phyloP scores from a whole-genome alignment of 30 jellyfish, hydroid and myxozoan species.

The Cassiopea andromeda region DNA sequence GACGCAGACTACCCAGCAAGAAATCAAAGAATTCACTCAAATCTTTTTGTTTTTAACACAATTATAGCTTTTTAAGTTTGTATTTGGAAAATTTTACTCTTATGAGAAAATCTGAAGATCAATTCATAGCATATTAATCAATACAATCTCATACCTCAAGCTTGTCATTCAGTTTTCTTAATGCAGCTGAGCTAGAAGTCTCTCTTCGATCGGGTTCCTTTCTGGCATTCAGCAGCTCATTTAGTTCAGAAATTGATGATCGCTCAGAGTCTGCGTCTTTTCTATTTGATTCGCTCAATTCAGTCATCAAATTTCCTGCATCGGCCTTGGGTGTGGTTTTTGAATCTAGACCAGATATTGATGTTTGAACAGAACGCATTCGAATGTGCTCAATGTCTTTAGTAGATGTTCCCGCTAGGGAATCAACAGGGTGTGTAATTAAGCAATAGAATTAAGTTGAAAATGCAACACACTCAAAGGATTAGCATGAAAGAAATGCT shows the following conservation, averaged over 20 bases:
- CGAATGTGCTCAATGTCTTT: not conserved
- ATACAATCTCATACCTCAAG: slow-evolving; percentile 28
- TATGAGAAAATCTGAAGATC: too few species aligned
- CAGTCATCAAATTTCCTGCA: not conserved
- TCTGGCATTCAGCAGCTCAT: slow-evolving; percentile 35
- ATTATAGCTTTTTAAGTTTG: not conserved
- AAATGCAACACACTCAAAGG: too few species aligned
- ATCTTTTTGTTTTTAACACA: slow-evolving; percentile 7
- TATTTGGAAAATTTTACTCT: too few species aligned
- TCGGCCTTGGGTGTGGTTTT: not conserved
- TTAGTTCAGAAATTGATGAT: slow-evolving; percentile 49
- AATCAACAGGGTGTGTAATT: not conserved
- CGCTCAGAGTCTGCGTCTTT: slow-evolving; percentile 11
- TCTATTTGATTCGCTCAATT: not conserved
- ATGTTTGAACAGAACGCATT: slow-evolving; percentile 67
- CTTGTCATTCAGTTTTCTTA: slow-evolving; percentile 28
- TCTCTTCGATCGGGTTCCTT: not conserved
- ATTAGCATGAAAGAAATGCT: too few species aligned
- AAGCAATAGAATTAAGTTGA: too few species aligned
- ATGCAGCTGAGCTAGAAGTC: slow-evolving; percentile 27
- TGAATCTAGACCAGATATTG: slow-evolving; percentile 45
- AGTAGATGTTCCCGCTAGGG: not conserved
- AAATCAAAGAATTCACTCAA: not conserved
- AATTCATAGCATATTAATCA: not conserved
- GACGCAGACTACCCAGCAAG: not conserved